phyloP scores from a whole-genome alignment of 2,888 invertebrate species.

The Diachrysia chrysitis region DNA sequence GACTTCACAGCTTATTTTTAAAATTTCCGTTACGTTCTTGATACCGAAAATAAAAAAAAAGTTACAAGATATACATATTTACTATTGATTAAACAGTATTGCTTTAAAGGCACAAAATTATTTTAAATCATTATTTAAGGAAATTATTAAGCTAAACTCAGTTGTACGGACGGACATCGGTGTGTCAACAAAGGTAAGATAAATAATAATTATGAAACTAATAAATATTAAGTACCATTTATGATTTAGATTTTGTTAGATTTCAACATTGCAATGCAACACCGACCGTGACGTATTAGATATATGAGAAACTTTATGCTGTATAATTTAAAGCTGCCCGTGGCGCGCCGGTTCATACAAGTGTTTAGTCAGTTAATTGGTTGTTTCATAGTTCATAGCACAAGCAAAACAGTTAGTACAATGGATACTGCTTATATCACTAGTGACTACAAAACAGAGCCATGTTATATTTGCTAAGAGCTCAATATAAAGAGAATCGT shows the following conservation, averaged over 20 bases:
- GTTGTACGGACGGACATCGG: slow-evolving; percentile 21
- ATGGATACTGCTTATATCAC: slow-evolving; percentile 24
- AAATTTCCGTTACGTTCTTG: neutral
- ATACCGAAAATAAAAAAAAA: slow-evolving; percentile 10
- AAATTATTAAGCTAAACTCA: slow-evolving; percentile 30
- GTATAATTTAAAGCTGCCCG: slow-evolving; percentile 2
- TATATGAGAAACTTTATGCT: neutral
- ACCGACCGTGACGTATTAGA: neutral
- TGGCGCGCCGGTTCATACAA: slow-evolving; percentile 20
- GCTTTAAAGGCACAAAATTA: slow-evolving; percentile 31
- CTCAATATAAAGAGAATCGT: slow-evolving; percentile 13
- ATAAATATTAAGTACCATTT: neutral
- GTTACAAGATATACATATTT: slow-evolving; percentile 35
- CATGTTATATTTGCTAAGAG: slow-evolving; percentile 17
- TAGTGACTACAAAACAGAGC: slow-evolving; percentile 34
- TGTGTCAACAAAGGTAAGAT: neutral
- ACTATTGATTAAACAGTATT: slow-evolving; percentile 24
- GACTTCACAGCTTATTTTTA: slow-evolving; percentile 11
- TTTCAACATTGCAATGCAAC: neutral
- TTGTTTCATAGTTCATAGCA: slow-evolving; percentile 32
- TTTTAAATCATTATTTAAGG: slow-evolving; percentile 21
- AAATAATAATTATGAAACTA: neutral
- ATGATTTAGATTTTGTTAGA: neutral
- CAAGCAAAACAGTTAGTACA: slow-evolving; percentile 29
- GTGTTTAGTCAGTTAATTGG: slow-evolving; percentile 28